Conservation (phyloP, 2,113 vertebrate genomes). For the Oceanodroma tethys region DNA sequence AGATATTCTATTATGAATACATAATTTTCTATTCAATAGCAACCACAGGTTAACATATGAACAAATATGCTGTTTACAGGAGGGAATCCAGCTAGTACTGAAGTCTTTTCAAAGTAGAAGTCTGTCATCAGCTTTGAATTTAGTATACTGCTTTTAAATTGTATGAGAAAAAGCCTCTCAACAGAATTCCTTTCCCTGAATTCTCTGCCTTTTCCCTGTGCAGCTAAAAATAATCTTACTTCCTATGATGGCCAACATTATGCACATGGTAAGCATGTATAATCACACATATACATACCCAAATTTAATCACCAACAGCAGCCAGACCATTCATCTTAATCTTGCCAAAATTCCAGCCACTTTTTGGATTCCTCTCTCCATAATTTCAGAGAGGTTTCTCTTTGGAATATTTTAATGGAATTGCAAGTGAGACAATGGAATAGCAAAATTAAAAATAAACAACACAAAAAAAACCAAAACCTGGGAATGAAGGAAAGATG, state of each 20-base stretch:
- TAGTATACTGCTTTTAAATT: neutral
- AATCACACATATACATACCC: neutral
- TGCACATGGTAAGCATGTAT: neutral
- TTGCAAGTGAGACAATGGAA: neutral
- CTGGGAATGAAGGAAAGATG: neutral
- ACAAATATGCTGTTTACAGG: neutral
- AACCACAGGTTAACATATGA: neutral
- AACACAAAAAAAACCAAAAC: neutral
- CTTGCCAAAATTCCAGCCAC: neutral
- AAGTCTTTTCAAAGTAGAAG: neutral
- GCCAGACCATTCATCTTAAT: neutral
- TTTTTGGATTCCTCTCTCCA: neutral
- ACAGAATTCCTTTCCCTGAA: neutral
- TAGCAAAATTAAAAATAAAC: neutral
- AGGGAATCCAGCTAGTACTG: neutral
- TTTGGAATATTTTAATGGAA: neutral
- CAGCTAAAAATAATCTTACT: neutral
- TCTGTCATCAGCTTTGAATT: neutral
- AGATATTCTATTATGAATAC: neutral
- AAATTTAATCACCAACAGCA: neutral
- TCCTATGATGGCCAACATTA: neutral
- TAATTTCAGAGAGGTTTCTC: neutral
- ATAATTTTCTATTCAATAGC: neutral
- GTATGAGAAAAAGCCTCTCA: neutral
- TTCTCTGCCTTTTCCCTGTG: neutral